phyloP scores from a whole-genome alignment of 1,140 invertebrate genomes.

The Mamestra configurata region DNA sequence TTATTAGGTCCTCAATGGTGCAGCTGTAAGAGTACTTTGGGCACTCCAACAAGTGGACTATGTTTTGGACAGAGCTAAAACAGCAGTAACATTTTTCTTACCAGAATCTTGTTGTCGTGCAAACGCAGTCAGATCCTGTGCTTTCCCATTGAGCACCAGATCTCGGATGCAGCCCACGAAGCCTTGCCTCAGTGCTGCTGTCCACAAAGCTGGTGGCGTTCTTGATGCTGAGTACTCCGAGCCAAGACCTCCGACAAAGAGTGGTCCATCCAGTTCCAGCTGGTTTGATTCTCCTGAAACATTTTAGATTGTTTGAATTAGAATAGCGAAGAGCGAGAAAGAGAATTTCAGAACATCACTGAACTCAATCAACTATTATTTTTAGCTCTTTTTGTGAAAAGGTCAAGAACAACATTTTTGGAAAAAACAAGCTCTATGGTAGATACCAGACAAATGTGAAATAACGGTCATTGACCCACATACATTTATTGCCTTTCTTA shows the following conservation, averaged over 20 bases:
- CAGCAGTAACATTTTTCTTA: constrained; percentile 65
- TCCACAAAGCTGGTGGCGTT: constrained; percentile 96
- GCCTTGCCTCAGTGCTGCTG: constrained; percentile 95
- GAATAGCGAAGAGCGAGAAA: too few relatives aligned
- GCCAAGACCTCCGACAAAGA: constrained; percentile 96
- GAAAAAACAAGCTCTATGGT: too few relatives aligned
- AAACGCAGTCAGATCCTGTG: constrained; percentile 96
- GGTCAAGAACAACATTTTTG: too few relatives aligned
- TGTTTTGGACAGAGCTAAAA: neutral
- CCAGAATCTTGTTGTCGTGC: constrained; percentile 97
- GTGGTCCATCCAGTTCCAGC: constrained; percentile 95
- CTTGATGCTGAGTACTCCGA: constrained; percentile 91
- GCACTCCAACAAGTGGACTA: too few relatives aligned
- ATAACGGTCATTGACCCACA: too few relatives aligned
- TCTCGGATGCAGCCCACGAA: constrained; percentile 98
- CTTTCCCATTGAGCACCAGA: constrained; percentile 96
- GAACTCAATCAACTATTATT: too few relatives aligned
- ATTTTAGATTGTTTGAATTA: neutral
- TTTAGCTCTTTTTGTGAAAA: too few relatives aligned
- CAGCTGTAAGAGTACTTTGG: too few relatives aligned
- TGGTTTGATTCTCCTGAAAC: constrained; percentile 94
- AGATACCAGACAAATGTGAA: too few relatives aligned
- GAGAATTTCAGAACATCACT: too few relatives aligned
- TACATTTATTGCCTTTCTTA: too few relatives aligned
- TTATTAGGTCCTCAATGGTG: too few relatives aligned